These are phyloP conservation scores for Eleginops maclovinus DNA, from an alignment of 2,113 vertebrate genomes.

Conservation along the genomic window DNA sequence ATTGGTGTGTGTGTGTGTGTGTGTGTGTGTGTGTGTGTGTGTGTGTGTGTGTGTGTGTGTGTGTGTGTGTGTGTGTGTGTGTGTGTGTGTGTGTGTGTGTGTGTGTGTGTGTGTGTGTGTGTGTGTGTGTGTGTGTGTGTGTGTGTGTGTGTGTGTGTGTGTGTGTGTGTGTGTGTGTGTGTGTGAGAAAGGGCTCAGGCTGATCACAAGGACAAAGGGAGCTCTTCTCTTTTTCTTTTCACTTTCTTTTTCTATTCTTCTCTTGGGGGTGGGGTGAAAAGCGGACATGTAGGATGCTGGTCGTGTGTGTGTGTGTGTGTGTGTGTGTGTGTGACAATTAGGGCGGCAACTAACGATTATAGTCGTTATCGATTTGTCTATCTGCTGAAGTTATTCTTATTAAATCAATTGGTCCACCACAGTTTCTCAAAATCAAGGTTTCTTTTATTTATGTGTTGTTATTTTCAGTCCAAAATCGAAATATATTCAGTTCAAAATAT, in stretches of 20 bases:
- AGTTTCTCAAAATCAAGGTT: too few relatives aligned
- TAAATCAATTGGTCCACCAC: too few relatives aligned
- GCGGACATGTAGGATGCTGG: constrained; percentile 3
- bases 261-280: constrained; percentile 10
- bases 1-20: constrained; percentile 43
- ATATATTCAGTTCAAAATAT: too few relatives aligned
- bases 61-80: too few relatives aligned
- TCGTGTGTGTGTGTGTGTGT: not conserved
- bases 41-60: constrained; percentile 22
- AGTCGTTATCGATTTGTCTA: too few relatives aligned
- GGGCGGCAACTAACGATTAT: too few relatives aligned
- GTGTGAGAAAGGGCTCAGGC: constrained; percentile 34
- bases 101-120: constrained; percentile 40
- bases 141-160: constrained; percentile 29
- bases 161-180: constrained; percentile 14
- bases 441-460: too few relatives aligned
- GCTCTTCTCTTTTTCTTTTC: constrained; percentile 39
- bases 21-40: constrained; percentile 40
- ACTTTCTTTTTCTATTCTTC: constrained; percentile 26
- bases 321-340: not conserved
- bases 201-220: constrained; percentile 56
- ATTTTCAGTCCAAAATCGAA: too few relatives aligned
- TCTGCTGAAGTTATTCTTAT: too few relatives aligned
- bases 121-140: constrained; percentile 36
- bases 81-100: too few relatives aligned